phyloP scores from a whole-genome alignment of 2,113 vertebrate genomes.

The Paedocypris sp. region DNA sequence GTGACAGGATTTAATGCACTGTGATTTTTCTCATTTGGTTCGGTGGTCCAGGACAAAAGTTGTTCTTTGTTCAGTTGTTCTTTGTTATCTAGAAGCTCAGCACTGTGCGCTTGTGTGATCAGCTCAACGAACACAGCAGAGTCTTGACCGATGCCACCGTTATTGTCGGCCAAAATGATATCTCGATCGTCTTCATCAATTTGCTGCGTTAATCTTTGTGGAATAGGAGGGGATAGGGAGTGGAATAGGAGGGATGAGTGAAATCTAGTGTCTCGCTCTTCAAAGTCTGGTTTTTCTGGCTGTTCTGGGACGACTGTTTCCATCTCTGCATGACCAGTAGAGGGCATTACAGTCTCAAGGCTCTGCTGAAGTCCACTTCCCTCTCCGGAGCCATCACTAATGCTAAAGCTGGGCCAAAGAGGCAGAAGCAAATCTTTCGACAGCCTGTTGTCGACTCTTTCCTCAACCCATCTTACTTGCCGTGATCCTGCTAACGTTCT shows the following conservation, averaged over 20 bases:
- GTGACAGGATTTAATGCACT: not conserved
- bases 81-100: not conserved
- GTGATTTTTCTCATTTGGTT: not conserved
- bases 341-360: not conserved
- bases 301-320: not conserved
- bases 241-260: not conserved
- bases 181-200: not conserved
- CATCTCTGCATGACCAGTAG: constrained; percentile 9
- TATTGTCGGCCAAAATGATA: not conserved
- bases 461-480: not conserved
- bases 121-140: not conserved
- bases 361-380: constrained; percentile 4
- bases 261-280: not conserved
- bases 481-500: not conserved
- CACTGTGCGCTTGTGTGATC: not conserved
- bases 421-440: constrained; percentile 3
- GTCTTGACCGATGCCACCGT: not conserved
- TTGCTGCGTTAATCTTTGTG: not conserved
- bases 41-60: not conserved
- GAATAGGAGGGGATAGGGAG: not conserved
- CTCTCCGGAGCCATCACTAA: not conserved
- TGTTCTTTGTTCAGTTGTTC: constrained; percentile 6
- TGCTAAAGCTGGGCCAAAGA: not conserved
- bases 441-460: not conserved
- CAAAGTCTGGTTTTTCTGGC: not conserved